phyloP scores from a whole-genome alignment of 2,113 vertebrate genomes.

The Embiotoca jacksoni region DNA sequence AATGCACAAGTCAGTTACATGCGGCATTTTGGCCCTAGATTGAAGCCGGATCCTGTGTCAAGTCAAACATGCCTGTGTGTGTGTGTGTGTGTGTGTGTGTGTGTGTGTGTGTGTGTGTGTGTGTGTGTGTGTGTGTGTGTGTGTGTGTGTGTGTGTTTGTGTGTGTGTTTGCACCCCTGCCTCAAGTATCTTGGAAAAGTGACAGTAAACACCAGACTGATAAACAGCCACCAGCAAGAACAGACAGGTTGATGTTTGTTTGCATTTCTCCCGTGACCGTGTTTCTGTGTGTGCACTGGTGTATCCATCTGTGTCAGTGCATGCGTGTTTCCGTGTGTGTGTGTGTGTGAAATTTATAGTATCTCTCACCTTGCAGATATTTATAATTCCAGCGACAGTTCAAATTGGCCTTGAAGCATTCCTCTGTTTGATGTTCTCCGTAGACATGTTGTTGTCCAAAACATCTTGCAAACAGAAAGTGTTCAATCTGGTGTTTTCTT shows the following conservation, averaged over 20 bases:
- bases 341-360: constrained; percentile 4
- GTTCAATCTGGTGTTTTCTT: not conserved
- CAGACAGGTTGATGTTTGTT: constrained; percentile 77
- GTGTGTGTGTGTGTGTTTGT: constrained; percentile 2
- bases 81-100: too few relatives aligned
- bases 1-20: not conserved
- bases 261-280: constrained; percentile 59
- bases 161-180: constrained; percentile 10
- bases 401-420: constrained; percentile 2
- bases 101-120: too few relatives aligned
- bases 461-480: not conserved
- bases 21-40: not conserved
- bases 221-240: constrained; percentile 80
- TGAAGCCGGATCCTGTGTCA: constrained; percentile 1
- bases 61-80: not conserved
- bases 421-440: not conserved
- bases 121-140: not conserved
- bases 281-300: constrained; percentile 20
- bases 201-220: constrained; percentile 64
- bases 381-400: constrained; percentile 27
- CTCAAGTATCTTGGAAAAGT: constrained; percentile 55
- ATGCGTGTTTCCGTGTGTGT: constrained; percentile 3
- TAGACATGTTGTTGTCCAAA: not conserved
- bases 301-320: constrained; percentile 31
- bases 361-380: constrained; percentile 30